These are phyloP conservation scores for Indicator indicator DNA, from an alignment of 2,113 vertebrate genomes.

Conservation along the genomic window DNA sequence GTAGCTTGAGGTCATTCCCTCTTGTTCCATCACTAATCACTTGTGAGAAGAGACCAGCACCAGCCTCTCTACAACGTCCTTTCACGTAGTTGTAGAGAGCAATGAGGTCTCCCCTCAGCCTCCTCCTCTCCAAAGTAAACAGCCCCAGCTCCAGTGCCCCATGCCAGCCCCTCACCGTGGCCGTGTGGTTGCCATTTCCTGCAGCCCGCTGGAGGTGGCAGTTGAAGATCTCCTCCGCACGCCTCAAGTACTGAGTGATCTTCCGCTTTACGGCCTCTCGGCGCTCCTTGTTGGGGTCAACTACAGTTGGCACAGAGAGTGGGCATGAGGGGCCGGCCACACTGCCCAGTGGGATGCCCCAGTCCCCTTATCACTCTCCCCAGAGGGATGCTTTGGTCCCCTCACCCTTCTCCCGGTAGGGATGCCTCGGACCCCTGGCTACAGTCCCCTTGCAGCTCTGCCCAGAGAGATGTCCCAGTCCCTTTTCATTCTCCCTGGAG, in stretches of 20 bases:
- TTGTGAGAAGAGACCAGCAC: too few species aligned
- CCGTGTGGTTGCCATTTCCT: slow-evolving; percentile 70
- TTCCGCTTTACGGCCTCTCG: slow-evolving; percentile 95
- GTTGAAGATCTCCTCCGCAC: slow-evolving; percentile 97
- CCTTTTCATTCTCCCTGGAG: background rate
- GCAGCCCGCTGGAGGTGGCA: slow-evolving; percentile 91
- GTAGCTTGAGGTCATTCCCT: too few species aligned
- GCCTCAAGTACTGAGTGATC: slow-evolving; percentile 92
- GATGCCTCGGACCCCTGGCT: background rate
- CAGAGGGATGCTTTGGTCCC: background rate
- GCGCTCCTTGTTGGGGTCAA: slow-evolving; percentile 94
- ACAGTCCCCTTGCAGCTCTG: too few species aligned
- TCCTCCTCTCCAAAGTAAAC: too few species aligned
- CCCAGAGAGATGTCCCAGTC: background rate
- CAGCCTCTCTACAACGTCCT: too few species aligned
- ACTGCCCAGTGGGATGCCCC: background rate
- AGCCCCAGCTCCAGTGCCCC: background rate
- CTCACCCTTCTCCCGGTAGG: background rate
- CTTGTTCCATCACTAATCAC: too few species aligned
- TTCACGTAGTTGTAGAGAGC: too few species aligned
- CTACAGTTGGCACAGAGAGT: slow-evolving; percentile 51
- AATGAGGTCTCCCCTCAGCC: too few species aligned
- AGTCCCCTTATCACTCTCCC: background rate
- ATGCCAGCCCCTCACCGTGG: slow-evolving; percentile 71
- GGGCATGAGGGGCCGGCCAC: background rate